phyloP scores from a whole-genome alignment of 2,888 invertebrate species.

The Pachliopta kotzebuea region DNA sequence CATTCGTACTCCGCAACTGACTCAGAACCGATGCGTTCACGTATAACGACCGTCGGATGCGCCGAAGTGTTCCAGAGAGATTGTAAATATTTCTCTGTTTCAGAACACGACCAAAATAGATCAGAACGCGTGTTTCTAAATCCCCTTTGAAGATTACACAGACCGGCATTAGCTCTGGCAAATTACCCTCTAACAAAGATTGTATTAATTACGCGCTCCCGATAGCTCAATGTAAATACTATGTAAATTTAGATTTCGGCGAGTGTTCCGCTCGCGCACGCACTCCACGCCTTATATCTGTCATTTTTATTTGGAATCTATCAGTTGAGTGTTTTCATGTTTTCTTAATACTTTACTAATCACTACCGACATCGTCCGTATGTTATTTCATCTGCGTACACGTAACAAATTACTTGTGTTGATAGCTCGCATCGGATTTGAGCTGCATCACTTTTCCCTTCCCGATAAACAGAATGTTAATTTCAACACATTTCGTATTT shows the following conservation, averaged over 20 bases:
- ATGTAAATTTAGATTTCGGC: slow-evolving; percentile 73
- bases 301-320: slow-evolving; percentile 61
- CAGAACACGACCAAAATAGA: slow-evolving; percentile 78
- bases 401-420: slow-evolving; percentile 27
- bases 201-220: slow-evolving; percentile 80
- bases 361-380: slow-evolving; percentile 42
- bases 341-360: slow-evolving; percentile 46
- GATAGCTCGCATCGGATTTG: slow-evolving; percentile 15
- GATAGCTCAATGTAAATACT: slow-evolving; percentile 76
- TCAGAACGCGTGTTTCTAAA: slow-evolving; percentile 80
- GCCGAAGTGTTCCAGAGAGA: slow-evolving; percentile 78
- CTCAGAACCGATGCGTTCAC: slow-evolving; percentile 72
- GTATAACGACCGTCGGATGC: slow-evolving; percentile 78
- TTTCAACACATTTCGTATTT: slow-evolving; percentile 2
- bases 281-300: slow-evolving; percentile 66
- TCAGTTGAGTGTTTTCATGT: slow-evolving; percentile 44
- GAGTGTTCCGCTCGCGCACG: slow-evolving; percentile 53
- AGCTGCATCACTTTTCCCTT: slow-evolving; percentile 9
- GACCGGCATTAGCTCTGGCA: slow-evolving; percentile 79
- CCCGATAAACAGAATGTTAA: slow-evolving; percentile 7
- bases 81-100: slow-evolving; percentile 81
- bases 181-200: slow-evolving; percentile 81
- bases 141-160: slow-evolving; percentile 81
- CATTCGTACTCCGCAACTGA: slow-evolving; percentile 67
- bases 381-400: slow-evolving; percentile 33